Evolutionary conservation across 2,797 vertebrate genomes (phyloP).

Genomic region (Threskiornis aethiopicus): DNA sequence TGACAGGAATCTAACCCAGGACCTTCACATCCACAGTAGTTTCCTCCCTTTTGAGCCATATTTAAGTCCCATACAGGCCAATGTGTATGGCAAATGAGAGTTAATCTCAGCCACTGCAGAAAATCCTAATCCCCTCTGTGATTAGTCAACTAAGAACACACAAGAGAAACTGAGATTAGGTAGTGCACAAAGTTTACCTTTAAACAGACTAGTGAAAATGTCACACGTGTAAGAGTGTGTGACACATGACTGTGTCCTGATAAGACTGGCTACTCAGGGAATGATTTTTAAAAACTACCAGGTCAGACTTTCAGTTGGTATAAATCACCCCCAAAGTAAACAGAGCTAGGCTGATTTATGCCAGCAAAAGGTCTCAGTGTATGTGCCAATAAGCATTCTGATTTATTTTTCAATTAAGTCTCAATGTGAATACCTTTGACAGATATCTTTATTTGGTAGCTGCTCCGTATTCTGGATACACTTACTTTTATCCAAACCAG

Average conservation of each 20-base stretch:
- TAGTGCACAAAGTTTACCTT: background rate
- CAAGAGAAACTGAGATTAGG: background rate
- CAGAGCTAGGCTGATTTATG: background rate
- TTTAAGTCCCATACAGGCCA: background rate
- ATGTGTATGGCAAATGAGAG: background rate
- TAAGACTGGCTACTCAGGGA: background rate
- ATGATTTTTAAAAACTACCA: background rate
- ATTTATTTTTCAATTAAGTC: background rate
- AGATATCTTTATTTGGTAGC: background rate
- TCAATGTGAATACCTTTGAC: background rate
- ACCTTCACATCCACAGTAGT: accelerated
- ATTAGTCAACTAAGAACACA: background rate
- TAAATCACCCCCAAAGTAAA: background rate
- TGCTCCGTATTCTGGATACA: background rate
- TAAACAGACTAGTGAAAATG: background rate
- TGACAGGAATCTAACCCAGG: background rate
- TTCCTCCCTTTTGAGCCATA: background rate
- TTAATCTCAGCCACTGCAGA: background rate
- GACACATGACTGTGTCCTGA: background rate
- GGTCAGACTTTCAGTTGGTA: background rate
- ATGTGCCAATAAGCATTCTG: background rate
- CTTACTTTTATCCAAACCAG: background rate
- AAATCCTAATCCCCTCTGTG: background rate
- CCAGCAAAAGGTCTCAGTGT: background rate
- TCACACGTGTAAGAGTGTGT: background rate